These are phyloP conservation scores for Stenurella melanura DNA, from an alignment of 2,888 invertebrate species.

Conservation along the genomic window DNA sequence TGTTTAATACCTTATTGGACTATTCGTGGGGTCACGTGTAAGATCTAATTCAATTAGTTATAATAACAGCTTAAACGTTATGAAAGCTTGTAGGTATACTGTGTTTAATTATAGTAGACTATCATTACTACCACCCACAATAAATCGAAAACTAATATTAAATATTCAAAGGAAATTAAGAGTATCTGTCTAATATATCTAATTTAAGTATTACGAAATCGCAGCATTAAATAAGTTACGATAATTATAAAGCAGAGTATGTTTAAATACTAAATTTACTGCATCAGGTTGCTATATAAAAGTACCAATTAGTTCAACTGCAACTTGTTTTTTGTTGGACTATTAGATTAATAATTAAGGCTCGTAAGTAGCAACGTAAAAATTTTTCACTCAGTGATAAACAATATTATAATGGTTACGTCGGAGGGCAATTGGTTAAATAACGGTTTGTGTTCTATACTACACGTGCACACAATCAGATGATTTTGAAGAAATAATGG, in stretches of 20 bases:
- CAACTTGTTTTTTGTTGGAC: neutral
- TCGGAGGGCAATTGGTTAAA: neutral
- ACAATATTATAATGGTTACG: neutral
- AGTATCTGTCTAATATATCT: neutral
- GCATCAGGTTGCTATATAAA: neutral
- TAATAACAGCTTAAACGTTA: slow-evolving; percentile 17
- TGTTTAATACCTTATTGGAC: neutral
- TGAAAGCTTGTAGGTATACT: slow-evolving; percentile 5
- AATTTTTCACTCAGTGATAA: neutral
- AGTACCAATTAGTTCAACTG: slow-evolving; percentile 3
- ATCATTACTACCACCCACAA: slow-evolving; percentile 32
- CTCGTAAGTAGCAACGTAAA: neutral
- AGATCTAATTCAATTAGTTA: slow-evolving; percentile 35
- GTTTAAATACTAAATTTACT: neutral
- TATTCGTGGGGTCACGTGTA: neutral
- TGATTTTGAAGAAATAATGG: neutral
- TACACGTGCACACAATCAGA: neutral
- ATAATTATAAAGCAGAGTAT: neutral
- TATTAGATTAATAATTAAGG: neutral
- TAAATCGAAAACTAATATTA: slow-evolving; percentile 1
- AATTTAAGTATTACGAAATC: slow-evolving; percentile 6
- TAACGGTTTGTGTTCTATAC: neutral
- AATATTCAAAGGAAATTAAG: slow-evolving; percentile 15
- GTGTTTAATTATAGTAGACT: slow-evolving; percentile 27
- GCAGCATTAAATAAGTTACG: neutral